Evolutionary conservation across 2,113 vertebrate genomes (phyloP).

Genomic region (Clarias macrocephalus): DNA sequence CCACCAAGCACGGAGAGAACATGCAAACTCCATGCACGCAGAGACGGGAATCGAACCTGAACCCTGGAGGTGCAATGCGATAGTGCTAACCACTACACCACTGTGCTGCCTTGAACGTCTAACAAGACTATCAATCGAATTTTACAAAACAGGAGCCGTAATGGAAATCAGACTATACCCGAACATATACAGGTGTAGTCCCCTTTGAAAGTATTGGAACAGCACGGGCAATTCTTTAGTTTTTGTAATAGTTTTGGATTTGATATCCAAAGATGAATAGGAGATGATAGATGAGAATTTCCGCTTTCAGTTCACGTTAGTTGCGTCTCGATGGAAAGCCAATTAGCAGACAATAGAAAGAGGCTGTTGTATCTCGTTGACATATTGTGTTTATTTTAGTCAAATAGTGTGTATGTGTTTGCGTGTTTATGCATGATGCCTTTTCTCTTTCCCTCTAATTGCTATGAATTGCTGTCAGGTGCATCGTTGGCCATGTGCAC

Average conservation of each 20-base stretch:
- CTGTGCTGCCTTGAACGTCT: no score
- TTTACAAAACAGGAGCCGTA: neutral
- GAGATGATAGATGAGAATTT: neutral
- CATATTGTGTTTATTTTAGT: constrained; percentile 10
- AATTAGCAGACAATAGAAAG: neutral
- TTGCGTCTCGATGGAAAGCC: neutral
- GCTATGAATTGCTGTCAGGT: constrained; percentile 30
- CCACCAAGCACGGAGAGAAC: no score
- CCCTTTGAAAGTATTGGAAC: neutral
- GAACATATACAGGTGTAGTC: neutral
- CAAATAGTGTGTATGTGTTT: neutral
- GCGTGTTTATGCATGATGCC: constrained; percentile 2
- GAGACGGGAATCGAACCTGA: no score
- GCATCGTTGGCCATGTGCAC: constrained; percentile 10
- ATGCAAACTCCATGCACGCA: no score
- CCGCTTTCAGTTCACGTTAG: neutral
- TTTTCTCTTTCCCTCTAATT: constrained; percentile 23
- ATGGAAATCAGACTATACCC: neutral
- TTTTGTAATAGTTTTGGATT: neutral
- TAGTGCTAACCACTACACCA: no score
- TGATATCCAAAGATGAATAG: neutral
- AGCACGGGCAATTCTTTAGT: neutral
- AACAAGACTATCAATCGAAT: no score
- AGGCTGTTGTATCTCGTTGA: neutral
- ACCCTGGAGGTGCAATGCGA: no score